Evolutionary conservation across 1,140 invertebrate species (phyloP).

Genomic region (Euura lappo): DNA sequence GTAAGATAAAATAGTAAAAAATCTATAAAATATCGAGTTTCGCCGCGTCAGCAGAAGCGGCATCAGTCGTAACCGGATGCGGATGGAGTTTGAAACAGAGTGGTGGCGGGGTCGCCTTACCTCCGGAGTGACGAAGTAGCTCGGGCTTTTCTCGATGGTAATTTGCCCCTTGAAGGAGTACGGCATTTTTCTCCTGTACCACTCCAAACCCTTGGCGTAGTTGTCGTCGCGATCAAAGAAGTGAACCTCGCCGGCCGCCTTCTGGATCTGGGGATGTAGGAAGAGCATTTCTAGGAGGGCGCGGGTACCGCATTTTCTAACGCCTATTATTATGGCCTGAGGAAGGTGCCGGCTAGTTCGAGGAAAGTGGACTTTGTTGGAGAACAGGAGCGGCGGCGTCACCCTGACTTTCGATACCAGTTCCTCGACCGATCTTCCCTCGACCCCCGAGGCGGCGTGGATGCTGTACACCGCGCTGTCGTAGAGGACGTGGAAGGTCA

Average conservation of each 20-base stretch:
- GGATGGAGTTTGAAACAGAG: too few relatives aligned
- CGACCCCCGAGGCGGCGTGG: constrained; percentile 62
- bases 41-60: too few relatives aligned
- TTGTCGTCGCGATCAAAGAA: constrained; percentile 94
- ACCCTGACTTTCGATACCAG: constrained; percentile 34
- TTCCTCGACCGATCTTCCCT: constrained; percentile 37
- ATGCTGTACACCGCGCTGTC: constrained; percentile 82
- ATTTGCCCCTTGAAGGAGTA: constrained; percentile 87
- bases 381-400: constrained; percentile 53
- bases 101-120: constrained; percentile 60
- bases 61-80: too few relatives aligned
- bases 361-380: constrained; percentile 52
- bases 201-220: constrained; percentile 88
- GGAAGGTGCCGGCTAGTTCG: constrained; percentile 62
- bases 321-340: constrained; percentile 91
- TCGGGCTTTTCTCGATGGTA: constrained; percentile 97
- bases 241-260: constrained; percentile 91
- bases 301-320: constrained; percentile 91
- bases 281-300: constrained; percentile 94
- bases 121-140: constrained; percentile 96
- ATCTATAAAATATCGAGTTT: too few relatives aligned
- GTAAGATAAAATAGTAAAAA: not conserved
- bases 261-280: constrained; percentile 90
- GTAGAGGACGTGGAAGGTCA: constrained; percentile 82
- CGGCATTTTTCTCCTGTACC: constrained; percentile 94